Evolutionary conservation across 1,140 invertebrate genomes (phyloP), one percentile per base, ranked within the genome.

Genomic region (Leptinotarsa lineolata): DNA sequence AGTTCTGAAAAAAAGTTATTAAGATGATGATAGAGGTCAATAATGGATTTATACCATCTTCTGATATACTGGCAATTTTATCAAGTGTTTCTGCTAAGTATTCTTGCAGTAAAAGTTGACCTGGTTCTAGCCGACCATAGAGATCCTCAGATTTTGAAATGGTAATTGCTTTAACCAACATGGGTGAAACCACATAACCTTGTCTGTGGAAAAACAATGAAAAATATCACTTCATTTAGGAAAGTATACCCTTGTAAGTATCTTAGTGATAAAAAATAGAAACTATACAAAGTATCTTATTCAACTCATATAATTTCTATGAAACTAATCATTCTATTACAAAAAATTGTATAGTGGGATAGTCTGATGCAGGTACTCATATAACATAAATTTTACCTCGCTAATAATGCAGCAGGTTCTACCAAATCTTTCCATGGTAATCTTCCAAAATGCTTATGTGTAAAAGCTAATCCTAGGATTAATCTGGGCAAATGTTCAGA

Each of bases 351-450:
- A 20, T 59, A 59, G 12, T 11, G 3, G 11, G 2, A 39, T n/a
- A 11, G 30, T 39, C 3, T 39, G 30, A 39, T 39, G 8, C 8
- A 30, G 30, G 8, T 8, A 39, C 11, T 24, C 8, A 24, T 24
- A 64, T 16, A 44, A 67, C 30, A 8, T 8, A 11, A 39, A 66
- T 39, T 20, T 72, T 87, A 89, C 85, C 85, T 86, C 16, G 92
- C 92, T 66, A 93, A 79, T 39, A 88, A 82, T 12, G 87, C 86
- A 2, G 91, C 87, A 12, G 93, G 93, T 78, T 87, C 82, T 8
- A 94, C 78, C 3, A 94, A 76, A 59, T 87, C 83, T 48, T 84
- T 77, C 93, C 93, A 95, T 2, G 88, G 80, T 74, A 94, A 83
- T 72, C 84, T 88, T 22, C 92, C 91, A 82, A 87, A 87, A 73